Evolutionary conservation across 2,888 invertebrate species (phyloP).

Genomic region (Ophioninae sp.): DNA sequence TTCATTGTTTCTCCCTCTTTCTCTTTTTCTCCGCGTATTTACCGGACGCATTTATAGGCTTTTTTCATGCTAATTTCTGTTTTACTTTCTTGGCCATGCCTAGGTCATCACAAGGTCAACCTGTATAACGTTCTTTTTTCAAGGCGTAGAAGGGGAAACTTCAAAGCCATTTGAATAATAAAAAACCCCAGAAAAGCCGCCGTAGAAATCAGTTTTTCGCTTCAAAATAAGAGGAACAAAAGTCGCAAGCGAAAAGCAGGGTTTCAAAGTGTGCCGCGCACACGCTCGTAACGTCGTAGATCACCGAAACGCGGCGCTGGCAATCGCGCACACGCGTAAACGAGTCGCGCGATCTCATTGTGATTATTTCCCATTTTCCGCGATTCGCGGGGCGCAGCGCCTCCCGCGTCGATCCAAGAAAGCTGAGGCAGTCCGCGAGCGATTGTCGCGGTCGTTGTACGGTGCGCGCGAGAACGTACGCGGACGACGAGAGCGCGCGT

Average conservation of each 20-base stretch:
- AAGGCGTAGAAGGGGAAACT: too few relatives aligned
- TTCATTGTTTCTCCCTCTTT: too few relatives aligned
- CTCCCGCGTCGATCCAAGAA: constrained; percentile 55
- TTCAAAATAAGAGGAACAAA: too few relatives aligned
- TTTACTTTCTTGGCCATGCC: too few relatives aligned
- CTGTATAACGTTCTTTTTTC: too few relatives aligned
- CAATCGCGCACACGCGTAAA: constrained; percentile 40
- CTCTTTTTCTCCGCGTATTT: too few relatives aligned
- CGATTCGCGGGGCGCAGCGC: constrained; percentile 36
- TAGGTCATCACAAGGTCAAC: too few relatives aligned
- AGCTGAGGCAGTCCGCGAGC: constrained; percentile 21
- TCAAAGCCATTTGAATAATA: too few relatives aligned
- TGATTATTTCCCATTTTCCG: background rate
- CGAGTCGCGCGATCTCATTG: background rate
- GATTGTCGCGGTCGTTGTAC: constrained; percentile 13
- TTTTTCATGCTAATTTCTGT: too few relatives aligned
- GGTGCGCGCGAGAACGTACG: constrained; percentile 33
- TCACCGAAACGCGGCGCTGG: constrained; percentile 48
- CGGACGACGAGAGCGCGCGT: constrained; percentile 57
- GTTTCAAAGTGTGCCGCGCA: constrained; percentile 46
- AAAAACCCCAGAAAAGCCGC: too few relatives aligned
- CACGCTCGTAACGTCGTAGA: constrained; percentile 41
- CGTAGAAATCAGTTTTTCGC: too few relatives aligned
- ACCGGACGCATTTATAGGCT: too few relatives aligned
- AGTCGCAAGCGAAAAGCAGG: background rate